Base-by-base conservation (phyloP, 1,140 invertebrate species). In the Scaptodrosophila lebanonensis region DNA sequence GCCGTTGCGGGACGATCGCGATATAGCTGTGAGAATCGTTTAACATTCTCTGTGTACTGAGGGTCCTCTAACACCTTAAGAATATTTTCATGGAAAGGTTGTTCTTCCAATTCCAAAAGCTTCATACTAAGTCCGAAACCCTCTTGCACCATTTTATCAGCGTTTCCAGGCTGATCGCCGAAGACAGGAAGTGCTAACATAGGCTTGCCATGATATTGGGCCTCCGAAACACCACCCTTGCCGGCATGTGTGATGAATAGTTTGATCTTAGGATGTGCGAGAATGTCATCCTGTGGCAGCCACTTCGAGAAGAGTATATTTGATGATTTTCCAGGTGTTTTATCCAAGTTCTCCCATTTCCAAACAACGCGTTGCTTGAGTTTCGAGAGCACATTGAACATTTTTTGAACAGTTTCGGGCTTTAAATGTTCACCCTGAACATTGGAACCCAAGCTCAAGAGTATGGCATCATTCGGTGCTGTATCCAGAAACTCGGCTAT, bases 181-280 rank as follows among this genome's bases (percentile, higher is more conserved):
- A 87, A 88, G 1, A 85, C 45, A 0, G 90, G 90, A 11, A 90
- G 61, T 20, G 85, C 87, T 22, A 90, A 32, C 61, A 91, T 70
- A 6, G 90, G 89, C 16, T 89, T 85, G n/a, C 88, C 86, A 50
- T 88, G 71, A 62, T 87, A 87, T 39, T 88, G 65, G 11, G 87
- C 84, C 65, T 91, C 90, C 3, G 86, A 87, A 8, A 87, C 52
- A 11, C 89, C 87, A 1, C 88, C 87, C 25, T 88, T 82, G 42
- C 93, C 93, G 15, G 91, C 92, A 63, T 93, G 92, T 1, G 91
- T 92, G 12, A 94, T 91, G 63, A 94, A 93, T 0, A 89, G 87
- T 67, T 89, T 89, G 0, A 92, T 75, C 51, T 93, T 93, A 2
- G 88, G 64, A 63, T 91, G 89, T 2, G 72, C 88, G 72, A 87